Evolutionary conservation across 2,113 vertebrate species (phyloP), one percentile per base, ranked within the genome.

Genomic region (Penelope pileata): DNA sequence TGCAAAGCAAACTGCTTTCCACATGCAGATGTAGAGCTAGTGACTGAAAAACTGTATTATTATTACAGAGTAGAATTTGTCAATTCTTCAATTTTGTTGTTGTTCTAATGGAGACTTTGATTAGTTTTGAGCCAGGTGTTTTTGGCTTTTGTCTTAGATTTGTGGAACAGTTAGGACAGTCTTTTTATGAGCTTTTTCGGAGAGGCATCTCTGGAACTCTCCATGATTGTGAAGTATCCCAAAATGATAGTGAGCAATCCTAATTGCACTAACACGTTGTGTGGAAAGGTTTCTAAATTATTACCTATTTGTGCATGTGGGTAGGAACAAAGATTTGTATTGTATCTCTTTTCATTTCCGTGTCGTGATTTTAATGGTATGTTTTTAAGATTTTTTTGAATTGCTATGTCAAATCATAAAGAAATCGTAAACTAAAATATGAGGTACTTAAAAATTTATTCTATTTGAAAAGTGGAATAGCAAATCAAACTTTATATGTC

Each of bases 31-130:
- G 58, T 81, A 73, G 53, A 68, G 86, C 26, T 91, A 12, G 74
- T 73, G 82, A 81, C 40, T 77, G 82, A 73, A 87, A 43, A 78
- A 56, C 70, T 0, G 0, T 63, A 82, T 96, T 96, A 95, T 83
- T 42, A 40, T 93, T 93, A 81, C 56, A 79, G 94, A 96, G 63
- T 30, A 79, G 90, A 94, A 75, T 91, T 79, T 92, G 91, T 80
- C 76, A 96, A 90, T 59, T 16, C 70, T 79, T 62, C 79, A 77
- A 26, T 83, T 94, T 97, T 85, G 70, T 92, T 96, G 77, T 94
- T 81, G 67, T 86, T 96, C 12, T 53, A 62, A 26, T 50, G 40
- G 29, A 19, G 54, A n/a, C 56, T 64, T 66, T 76, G 5, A 32
- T 91, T 76, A 47, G 19, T 84, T 81, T 96, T 93, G 47, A 96